Percentiles rank a stretch among this genome's conserved stretches.
phyloP scores from a whole-genome alignment of 2,113 vertebrate genomes.

The Carlito syrichta region DNA sequence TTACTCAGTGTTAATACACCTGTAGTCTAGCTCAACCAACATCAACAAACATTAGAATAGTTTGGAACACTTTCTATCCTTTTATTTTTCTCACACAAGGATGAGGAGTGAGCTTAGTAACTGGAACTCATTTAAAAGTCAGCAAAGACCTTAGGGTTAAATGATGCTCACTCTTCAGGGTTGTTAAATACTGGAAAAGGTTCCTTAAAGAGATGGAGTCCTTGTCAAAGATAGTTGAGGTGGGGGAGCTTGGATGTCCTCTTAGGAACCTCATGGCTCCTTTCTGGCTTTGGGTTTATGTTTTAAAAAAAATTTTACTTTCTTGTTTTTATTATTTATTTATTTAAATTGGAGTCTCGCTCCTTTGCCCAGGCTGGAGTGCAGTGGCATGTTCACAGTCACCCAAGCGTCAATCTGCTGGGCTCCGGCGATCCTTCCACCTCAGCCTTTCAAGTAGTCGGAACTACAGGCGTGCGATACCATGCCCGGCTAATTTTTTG shows the following conservation, averaged over 20 bases:
- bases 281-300: not conserved
- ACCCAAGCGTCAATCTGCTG: no score
- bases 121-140: not conserved
- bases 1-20: not conserved
- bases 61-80: not conserved
- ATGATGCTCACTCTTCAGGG: not conserved
- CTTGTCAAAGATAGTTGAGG: not conserved
- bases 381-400: no score
- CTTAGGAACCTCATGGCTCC: not conserved
- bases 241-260: rapidly evolving
- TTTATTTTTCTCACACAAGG: not conserved
- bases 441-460: no score
- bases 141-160: not conserved
- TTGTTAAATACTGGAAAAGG: not conserved
- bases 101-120: not conserved
- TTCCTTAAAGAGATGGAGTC: not conserved
- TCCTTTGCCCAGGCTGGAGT: no score
- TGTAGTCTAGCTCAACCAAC: not conserved
- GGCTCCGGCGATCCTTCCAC: no score
- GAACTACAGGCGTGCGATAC: no score
- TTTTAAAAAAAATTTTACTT: not conserved
- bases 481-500: no score
- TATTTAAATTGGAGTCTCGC: no score
- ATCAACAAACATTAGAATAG: not conserved
- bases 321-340: no score